Evolutionary conservation across 2,797 vertebrate species (phyloP).

Genomic region (Lepilemur septentrionalis): DNA sequence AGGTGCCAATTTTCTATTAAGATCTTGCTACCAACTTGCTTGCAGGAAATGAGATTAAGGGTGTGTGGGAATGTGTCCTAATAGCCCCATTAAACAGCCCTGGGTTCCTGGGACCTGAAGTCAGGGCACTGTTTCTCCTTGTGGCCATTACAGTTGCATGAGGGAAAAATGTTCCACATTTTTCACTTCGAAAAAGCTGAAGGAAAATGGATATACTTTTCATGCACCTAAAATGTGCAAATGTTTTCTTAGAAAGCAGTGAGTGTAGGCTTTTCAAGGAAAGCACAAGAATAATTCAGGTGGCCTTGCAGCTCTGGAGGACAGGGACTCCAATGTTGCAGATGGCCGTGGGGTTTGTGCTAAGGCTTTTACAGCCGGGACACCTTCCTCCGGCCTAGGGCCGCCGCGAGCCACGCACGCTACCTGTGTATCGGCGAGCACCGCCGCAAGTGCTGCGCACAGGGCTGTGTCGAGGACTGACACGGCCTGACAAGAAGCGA

Average conservation of each 20-base stretch:
- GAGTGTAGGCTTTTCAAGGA: background rate
- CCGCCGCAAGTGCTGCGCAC: background rate
- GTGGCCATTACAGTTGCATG: background rate
- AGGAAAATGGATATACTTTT: background rate
- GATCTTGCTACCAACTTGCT: conserved; percentile 1
- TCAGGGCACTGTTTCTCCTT: background rate
- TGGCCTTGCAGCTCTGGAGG: background rate
- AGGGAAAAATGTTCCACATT: background rate
- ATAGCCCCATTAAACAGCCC: background rate
- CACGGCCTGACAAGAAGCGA: background rate
- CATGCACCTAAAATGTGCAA: background rate
- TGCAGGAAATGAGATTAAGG: background rate
- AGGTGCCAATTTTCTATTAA: background rate
- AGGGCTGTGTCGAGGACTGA: background rate
- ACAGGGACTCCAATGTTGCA: no score
- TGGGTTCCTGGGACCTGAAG: background rate
- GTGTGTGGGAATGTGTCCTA: background rate
- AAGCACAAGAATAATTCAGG: background rate
- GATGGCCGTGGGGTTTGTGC: background rate
- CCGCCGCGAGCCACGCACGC: rapidly evolving
- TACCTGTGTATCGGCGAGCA: background rate
- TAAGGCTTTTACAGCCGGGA: background rate
- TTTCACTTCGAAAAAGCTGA: background rate
- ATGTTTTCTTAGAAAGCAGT: background rate
- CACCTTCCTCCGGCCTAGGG: background rate